Evolutionary conservation across 2,797 vertebrate genomes (phyloP).

Genomic region (Pangasius sanitwongsei): DNA sequence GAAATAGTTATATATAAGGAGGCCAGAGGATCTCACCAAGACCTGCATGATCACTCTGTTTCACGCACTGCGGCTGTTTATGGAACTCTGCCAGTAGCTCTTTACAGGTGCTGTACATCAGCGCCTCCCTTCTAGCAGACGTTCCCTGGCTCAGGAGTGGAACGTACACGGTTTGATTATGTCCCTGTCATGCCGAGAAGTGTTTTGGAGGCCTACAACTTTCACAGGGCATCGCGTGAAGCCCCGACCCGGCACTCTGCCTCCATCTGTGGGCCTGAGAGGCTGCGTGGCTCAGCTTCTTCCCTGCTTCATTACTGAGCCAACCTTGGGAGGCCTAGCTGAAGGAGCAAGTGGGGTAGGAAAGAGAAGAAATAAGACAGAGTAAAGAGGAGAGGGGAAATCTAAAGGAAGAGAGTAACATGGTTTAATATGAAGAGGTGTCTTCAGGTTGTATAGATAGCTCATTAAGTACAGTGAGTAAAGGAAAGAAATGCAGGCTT

Average conservation of each 20-base stretch:
- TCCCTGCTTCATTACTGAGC: constrained; percentile 52
- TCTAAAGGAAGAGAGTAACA: background rate
- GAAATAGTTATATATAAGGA: constrained; percentile 3
- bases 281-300: constrained; percentile 50
- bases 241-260: constrained; percentile 47
- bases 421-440: background rate
- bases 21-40: background rate
- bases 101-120: constrained; percentile 48
- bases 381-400: constrained; percentile 2
- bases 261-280: constrained; percentile 48
- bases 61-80: constrained; percentile 42
- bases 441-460: background rate
- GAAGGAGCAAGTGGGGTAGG: constrained; percentile 25
- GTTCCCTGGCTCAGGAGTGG: constrained; percentile 36
- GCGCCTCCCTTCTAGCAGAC: constrained; percentile 24
- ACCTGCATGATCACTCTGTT: constrained; percentile 11
- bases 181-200: constrained; percentile 28
- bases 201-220: constrained; percentile 41
- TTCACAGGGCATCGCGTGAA: constrained; percentile 26
- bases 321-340: constrained; percentile 46
- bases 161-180: constrained; percentile 51
- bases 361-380: constrained; percentile 14
- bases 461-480: constrained; percentile 32
- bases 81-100: constrained; percentile 36
- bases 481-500: constrained; percentile 37